phyloP scores from a whole-genome alignment of 2,113 vertebrate species.

The Rhipidura dahli region DNA sequence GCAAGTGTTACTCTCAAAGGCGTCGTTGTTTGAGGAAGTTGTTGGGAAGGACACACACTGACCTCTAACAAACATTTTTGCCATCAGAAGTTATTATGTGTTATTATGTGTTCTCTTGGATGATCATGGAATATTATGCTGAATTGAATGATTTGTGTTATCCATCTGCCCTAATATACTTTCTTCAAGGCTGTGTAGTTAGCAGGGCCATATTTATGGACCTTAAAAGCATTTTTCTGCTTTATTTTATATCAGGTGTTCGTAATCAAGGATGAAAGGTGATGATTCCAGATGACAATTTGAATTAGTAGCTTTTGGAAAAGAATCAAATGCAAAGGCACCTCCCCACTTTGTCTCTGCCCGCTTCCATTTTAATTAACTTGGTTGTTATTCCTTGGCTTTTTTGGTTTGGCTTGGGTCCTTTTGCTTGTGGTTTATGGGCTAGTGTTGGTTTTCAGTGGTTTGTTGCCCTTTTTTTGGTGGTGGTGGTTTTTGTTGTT shows the following conservation, averaged over 20 bases:
- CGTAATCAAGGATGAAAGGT: not conserved
- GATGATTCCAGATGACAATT: not conserved
- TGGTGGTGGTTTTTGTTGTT: not conserved
- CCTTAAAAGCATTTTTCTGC: not conserved
- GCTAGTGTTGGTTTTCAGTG: not conserved
- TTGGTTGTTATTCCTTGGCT: not conserved
- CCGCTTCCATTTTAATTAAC: not conserved
- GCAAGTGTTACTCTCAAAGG: not conserved
- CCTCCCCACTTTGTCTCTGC: not conserved
- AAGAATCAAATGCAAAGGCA: not conserved
- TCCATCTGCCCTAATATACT: not conserved
- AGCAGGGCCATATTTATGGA: not conserved
- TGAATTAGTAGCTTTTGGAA: constrained; percentile 1
- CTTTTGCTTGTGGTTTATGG: not conserved
- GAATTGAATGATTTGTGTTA: rapidly evolving
- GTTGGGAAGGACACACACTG: not conserved
- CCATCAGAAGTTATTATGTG: not conserved
- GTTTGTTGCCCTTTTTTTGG: not conserved
- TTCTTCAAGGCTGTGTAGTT: not conserved
- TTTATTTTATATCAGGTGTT: not conserved
- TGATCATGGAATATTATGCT: not conserved
- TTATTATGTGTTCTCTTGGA: too few species aligned
- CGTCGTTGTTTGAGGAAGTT: not conserved
- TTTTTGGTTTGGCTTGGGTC: not conserved
- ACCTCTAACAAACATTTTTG: not conserved